Percentiles rank a stretch among this genome's conserved stretches.
Conservation (phyloP, 1,140 invertebrate species). For the Nixonia krombeini region DNA sequence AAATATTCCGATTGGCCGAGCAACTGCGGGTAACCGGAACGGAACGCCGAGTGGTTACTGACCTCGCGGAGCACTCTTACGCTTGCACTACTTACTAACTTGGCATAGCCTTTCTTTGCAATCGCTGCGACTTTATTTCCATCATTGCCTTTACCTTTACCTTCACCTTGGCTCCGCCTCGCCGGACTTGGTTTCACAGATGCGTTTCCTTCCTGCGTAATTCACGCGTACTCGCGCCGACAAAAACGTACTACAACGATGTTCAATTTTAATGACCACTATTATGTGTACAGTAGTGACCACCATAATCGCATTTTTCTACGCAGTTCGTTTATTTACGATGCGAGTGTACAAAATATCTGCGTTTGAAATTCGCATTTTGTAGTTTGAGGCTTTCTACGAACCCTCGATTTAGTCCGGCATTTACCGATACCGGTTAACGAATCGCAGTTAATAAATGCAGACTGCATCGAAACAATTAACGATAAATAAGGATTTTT, state of each 20-base stretch:
- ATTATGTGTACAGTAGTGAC: too few relatives aligned
- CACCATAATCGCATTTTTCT: conserved; percentile 14
- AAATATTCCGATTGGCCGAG: conserved; percentile 58
- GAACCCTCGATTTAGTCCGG: too few relatives aligned
- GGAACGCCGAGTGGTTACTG: conserved; percentile 70
- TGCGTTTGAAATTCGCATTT: too few relatives aligned
- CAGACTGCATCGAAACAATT: too few relatives aligned
- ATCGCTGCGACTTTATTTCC: conserved; percentile 47
- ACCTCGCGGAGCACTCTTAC: conserved; percentile 70
- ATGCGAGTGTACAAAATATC: too few relatives aligned
- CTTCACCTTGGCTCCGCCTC: conserved; percentile 60
- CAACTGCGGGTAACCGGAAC: conserved; percentile 67
- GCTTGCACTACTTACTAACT: conserved; percentile 72
- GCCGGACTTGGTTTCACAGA: conserved; percentile 23
- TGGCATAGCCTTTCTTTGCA: conserved; percentile 50
- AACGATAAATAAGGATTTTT: conserved; percentile 14
- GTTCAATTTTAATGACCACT: too few relatives aligned
- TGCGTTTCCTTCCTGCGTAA: conserved; percentile 29
- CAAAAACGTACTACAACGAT: too few relatives aligned
- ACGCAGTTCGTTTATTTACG: background rate
- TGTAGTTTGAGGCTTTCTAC: too few relatives aligned
- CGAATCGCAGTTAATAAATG: too few relatives aligned
- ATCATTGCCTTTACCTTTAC: conserved; percentile 62
- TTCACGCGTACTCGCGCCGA: too few relatives aligned
- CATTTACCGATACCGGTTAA: too few relatives aligned